Evolutionary conservation across 2,797 vertebrate species (phyloP).

Genomic region (Darevskia mixta): DNA sequence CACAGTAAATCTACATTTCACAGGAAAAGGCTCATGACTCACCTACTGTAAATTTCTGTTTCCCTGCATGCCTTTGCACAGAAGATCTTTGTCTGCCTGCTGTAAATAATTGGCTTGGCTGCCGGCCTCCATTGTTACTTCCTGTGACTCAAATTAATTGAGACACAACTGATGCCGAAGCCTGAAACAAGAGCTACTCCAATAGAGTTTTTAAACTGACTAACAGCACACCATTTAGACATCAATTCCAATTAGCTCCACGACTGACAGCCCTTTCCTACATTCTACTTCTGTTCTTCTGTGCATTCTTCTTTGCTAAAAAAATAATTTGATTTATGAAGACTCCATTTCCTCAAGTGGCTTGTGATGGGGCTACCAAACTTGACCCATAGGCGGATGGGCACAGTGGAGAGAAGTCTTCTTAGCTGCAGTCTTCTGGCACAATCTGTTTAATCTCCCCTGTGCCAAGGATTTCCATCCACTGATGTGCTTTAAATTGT

Average conservation of each 20-base stretch:
- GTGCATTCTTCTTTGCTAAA: slow-evolving; percentile 25
- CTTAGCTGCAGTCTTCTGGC: no score
- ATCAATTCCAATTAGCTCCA: slow-evolving; percentile 27
- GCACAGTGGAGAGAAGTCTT: background rate
- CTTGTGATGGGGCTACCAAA: background rate
- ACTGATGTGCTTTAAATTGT: background rate
- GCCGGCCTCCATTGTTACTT: slow-evolving; percentile 21
- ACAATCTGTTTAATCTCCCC: background rate
- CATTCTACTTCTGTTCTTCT: slow-evolving; percentile 19
- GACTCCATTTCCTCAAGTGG: background rate
- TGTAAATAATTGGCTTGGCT: slow-evolving; percentile 53
- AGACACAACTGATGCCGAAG: slow-evolving; percentile 36
- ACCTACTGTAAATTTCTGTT: slow-evolving; percentile 23
- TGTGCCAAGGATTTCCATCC: background rate
- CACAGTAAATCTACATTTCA: slow-evolving; percentile 20
- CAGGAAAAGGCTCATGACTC: slow-evolving; percentile 34
- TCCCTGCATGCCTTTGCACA: slow-evolving; percentile 35
- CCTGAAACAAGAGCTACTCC: slow-evolving; percentile 24
- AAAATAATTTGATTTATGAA: background rate
- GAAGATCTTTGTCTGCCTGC: slow-evolving; percentile 22
- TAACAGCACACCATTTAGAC: slow-evolving; percentile 28
- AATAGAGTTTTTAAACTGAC: slow-evolving; percentile 29
- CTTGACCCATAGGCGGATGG: background rate
- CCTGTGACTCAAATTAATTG: slow-evolving; percentile 50
- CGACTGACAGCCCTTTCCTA: slow-evolving; percentile 27